phyloP scores from a whole-genome alignment of 2,888 invertebrate species.

The Dioctria rufipes region DNA sequence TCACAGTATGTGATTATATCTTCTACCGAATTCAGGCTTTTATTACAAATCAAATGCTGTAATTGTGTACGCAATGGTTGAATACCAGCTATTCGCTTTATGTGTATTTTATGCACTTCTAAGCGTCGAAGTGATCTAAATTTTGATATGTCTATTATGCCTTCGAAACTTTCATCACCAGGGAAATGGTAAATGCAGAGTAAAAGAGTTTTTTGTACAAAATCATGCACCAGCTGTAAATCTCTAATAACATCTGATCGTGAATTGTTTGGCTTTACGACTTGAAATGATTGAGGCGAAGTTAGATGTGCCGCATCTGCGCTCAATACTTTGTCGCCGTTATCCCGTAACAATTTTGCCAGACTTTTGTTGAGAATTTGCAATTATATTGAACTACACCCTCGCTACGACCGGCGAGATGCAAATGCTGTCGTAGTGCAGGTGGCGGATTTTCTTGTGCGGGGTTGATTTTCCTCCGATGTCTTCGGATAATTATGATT shows the following conservation, averaged over 20 bases:
- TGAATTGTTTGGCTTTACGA: constrained; percentile 73
- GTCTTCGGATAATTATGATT: no score
- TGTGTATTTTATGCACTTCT: constrained; percentile 75
- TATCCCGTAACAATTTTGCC: no score
- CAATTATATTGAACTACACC: no score
- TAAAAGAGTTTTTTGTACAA: constrained; percentile 75
- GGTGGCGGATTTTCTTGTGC: no score
- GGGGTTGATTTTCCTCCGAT: no score
- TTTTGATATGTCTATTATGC: constrained; percentile 74
- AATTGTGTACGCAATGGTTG: constrained; percentile 75
- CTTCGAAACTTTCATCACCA: constrained; percentile 67
- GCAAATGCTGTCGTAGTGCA: no score
- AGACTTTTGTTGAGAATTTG: no score
- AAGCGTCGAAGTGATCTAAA: constrained; percentile 73
- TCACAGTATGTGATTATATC: constrained; percentile 75
- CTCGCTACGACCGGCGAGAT: no score
- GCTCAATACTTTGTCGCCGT: no score
- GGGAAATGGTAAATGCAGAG: constrained; percentile 73
- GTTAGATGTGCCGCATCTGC: constrained; percentile 71
- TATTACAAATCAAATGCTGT: constrained; percentile 73
- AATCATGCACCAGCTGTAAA: constrained; percentile 76
- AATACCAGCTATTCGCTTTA: constrained; percentile 74
- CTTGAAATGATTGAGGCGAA: constrained; percentile 74
- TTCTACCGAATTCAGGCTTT: constrained; percentile 70
- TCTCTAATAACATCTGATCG: constrained; percentile 74